These are phyloP conservation scores for Orgyia antiqua DNA, from an alignment of 2,888 invertebrate species.

Conservation along the genomic window DNA sequence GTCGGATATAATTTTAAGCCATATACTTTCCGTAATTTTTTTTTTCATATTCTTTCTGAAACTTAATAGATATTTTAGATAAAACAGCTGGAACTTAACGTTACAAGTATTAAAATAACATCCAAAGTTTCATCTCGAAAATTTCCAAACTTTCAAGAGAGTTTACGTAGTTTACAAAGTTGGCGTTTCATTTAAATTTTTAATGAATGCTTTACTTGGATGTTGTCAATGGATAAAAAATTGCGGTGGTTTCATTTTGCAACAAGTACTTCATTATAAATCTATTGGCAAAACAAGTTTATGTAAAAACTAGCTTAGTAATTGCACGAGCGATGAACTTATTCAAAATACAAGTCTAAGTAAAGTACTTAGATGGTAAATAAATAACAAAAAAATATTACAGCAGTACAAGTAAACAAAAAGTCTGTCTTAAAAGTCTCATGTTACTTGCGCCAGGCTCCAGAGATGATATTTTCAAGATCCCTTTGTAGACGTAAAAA, in stretches of 20 bases:
- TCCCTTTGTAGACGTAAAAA: slow-evolving; percentile 29
- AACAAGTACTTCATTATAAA: slow-evolving; percentile 6
- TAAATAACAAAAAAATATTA: slow-evolving; percentile 17
- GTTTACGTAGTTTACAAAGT: slow-evolving; percentile 34
- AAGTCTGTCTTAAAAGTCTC: slow-evolving; percentile 25
- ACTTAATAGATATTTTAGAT: too few relatives aligned
- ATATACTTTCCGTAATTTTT: too few relatives aligned
- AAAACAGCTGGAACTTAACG: too few relatives aligned
- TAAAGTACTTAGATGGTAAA: slow-evolving; percentile 7
- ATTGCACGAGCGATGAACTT: slow-evolving; percentile 10
- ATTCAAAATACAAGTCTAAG: slow-evolving; percentile 6
- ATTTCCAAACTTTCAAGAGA: slow-evolving; percentile 36
- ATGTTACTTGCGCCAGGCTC: slow-evolving; percentile 27
- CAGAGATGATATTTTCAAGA: slow-evolving; percentile 32
- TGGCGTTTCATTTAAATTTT: slow-evolving; percentile 38
- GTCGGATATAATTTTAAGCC: too few relatives aligned
- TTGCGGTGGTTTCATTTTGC: slow-evolving; percentile 11
- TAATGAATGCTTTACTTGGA: slow-evolving; percentile 36
- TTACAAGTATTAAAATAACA: slow-evolving; percentile 30
- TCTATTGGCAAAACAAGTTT: slow-evolving; percentile 7
- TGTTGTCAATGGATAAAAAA: slow-evolving; percentile 33
- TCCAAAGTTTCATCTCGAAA: slow-evolving; percentile 28
- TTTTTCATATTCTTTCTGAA: too few relatives aligned
- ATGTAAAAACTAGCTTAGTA: slow-evolving; percentile 4
- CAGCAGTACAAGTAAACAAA: slow-evolving; percentile 16